Base-by-base conservation (phyloP, 2,113 vertebrate species). In the Syngnathus scovelli region DNA sequence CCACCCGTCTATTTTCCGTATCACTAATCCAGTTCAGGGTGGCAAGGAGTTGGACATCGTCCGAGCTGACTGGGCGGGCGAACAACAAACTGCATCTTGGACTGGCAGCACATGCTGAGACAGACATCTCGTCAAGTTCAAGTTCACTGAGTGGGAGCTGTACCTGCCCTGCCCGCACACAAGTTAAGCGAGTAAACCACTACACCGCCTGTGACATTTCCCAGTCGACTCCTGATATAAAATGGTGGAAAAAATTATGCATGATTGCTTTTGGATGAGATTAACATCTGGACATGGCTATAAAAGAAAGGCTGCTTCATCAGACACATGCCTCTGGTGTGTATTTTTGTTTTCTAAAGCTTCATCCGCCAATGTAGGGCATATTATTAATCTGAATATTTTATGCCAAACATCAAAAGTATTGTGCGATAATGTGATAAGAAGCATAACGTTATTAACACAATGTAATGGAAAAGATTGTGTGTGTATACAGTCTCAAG, bases 301-400 rank as follows among this genome's bases (percentile, higher is more conserved):
- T 75, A 39, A 78, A 63, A 71, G 63, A 56, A 49, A 61, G 38
- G 44, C 41, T 6, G 60, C 39, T 66, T 78, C 74, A 72, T 69
- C 73, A 77, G 54, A 76, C 37, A 46, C 63, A 71, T n/a, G 69
- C 75, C 71, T 81, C 71, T 54, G 78, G 76, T 74, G 58, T 44
- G 72, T 62, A 64, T 36, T 16, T 33, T 4, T 7, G 8, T 33
- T 33, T 13, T 27, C 12, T 27, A 56, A 62, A 73, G 36, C 74
- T 62, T 68, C 68, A 48, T 46, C 10, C 41, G 48, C 68, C 67
- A 79, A 86, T 83, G 75, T 83, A 86, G 83, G 81, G 27, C 81
- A 80, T 66, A 75, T 77, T 71, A 75, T 75, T 69, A 1, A 74
- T 79, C 78, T 84, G 49, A 83, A 88, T 84, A 83, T 86, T 85